Evolutionary conservation across 1,140 invertebrate species (phyloP), one percentile per base, ranked within the genome.

Genomic region (Belonocnema kinseyi): DNA sequence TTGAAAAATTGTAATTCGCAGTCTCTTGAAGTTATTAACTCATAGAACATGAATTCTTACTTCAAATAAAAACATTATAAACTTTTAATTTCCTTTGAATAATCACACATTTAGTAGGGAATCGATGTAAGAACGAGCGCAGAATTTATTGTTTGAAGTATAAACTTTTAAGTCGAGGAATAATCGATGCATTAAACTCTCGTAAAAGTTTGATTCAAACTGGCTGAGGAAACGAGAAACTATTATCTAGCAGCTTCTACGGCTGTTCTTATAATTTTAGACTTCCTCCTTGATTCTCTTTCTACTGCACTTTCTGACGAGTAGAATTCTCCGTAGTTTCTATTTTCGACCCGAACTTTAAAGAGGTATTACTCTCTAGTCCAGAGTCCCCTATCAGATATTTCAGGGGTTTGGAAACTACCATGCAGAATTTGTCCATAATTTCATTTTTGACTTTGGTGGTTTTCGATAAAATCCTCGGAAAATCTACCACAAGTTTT

Each of bases 271-370:
- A 66, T 66, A 66, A 66, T 66, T 66, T 33, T 66, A 66, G 61
- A 40, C 61, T 66, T 66, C 13, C 40, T 46, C 26, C 61, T n/a
- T 33, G 26, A 66, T 66, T 66, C 26, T 40, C 16, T 66, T 21
- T 66, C 61, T 46, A 40, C 40, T n/a, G n/a, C 61, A 66, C 61
- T 66, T 66, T 66, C 14, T 14, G 26, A 66, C 26, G 61, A 16
- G 40, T 66, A 40, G 33, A 66, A 66, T 14, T 66, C 40, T 40
- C 21, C 7, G 61, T 66, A 33, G 26, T 66, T 66, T 66, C 61
- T 66, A 66, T 66, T 66, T 66, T 46, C 26, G 61, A 66, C 61
- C n/a, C 61, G 61, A 66, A 66, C 61, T 66, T 66, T 66, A 40
- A 66, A 26, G 61, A 66, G 61, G 40, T 11, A 46, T 21, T 16